Base-by-base conservation (phyloP, 2,888 invertebrate species). In the Apomyelois bistriatella region DNA sequence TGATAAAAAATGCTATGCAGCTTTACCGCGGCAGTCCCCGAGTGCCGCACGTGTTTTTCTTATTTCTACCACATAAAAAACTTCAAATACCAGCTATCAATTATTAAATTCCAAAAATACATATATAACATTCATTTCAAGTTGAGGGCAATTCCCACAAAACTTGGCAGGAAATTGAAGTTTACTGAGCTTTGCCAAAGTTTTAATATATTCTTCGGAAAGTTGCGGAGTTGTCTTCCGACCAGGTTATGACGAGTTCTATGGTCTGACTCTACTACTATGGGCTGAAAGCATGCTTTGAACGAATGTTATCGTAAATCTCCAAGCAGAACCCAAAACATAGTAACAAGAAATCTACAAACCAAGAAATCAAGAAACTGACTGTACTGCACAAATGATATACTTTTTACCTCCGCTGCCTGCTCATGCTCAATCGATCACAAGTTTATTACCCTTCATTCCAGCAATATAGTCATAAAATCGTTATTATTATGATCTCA, bases 181-280 rank as follows among this genome's bases (percentile, higher is more conserved):
- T 22, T 22, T 22, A 22, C 86, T 73, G 66, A 75, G 83, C 86
- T 88, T 87, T 88, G 89, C 85, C 82, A 86, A 89, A 90, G 85
- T 90, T 90, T 89, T 89, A 89, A 90, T 89, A 85, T 89, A 90
- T 90, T 90, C 89, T 85, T 85, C 78, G 79, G 77, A 70, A 77
- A 82, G 81, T 86, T 84, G 68, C 74, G 74, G 76, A 84, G 74
- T 82, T 81, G 79, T 78, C 78, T 76, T 72, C 64, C 60, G 64
- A 62, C 58, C 68, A 74, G 79, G 81, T 83, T 86, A 85, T 85
- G 85, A 84, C 76, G 78, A 70, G 74, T 77, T 73, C 75, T 71
- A n/a, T n/a, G n/a, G 70, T 72, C 72, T 73, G 67, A 41, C 3
- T 7, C 7, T 28, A 15, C 36, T 8, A 16, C 40, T 40, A 8